Percentiles rank a stretch among this genome's conserved stretches.
These are phyloP conservation scores for Zhuqinia jingwanae DNA, from an alignment of 2,888 invertebrate genomes.

Conservation along the genomic window DNA sequence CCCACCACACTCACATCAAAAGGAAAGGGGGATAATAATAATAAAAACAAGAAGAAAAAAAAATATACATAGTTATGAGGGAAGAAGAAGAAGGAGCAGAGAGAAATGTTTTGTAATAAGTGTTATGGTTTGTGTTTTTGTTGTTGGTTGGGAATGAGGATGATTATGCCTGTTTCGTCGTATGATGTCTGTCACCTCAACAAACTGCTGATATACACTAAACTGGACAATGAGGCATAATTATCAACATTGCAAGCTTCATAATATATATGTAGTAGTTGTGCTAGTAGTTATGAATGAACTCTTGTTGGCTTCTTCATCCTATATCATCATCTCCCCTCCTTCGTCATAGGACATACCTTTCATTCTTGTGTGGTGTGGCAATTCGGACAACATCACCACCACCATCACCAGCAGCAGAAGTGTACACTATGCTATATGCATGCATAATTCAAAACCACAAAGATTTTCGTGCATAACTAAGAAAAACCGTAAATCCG, in stretches of 20 bases:
- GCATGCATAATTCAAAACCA: conserved; percentile 57
- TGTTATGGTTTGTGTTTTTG: too few relatives aligned
- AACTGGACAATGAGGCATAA: conserved; percentile 57
- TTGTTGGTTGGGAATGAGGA: not conserved
- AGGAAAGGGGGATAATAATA: too few relatives aligned
- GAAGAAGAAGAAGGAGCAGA: not conserved
- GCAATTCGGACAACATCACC: not conserved
- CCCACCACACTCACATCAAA: conserved; percentile 21
- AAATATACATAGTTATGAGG: not conserved
- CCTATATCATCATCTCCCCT: too few relatives aligned
- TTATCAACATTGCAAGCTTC: conserved; percentile 41
- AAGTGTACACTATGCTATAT: too few relatives aligned
- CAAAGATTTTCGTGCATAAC: conserved; percentile 41
- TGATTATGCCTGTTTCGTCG: not conserved
- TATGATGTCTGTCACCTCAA: conserved; percentile 22
- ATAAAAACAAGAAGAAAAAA: too few relatives aligned
- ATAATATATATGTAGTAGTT: not conserved
- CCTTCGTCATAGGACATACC: conserved; percentile 15
- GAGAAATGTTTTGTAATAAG: not conserved
- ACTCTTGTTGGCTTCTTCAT: conserved; percentile 37
- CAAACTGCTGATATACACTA: not conserved
- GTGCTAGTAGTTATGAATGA: conserved; percentile 43
- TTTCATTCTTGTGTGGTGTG: not conserved
- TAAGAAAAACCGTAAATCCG: conserved; percentile 43
- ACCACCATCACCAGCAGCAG: too few relatives aligned